phyloP scores from a whole-genome alignment of 2,113 vertebrate genomes.

The Nettapus auritus region DNA sequence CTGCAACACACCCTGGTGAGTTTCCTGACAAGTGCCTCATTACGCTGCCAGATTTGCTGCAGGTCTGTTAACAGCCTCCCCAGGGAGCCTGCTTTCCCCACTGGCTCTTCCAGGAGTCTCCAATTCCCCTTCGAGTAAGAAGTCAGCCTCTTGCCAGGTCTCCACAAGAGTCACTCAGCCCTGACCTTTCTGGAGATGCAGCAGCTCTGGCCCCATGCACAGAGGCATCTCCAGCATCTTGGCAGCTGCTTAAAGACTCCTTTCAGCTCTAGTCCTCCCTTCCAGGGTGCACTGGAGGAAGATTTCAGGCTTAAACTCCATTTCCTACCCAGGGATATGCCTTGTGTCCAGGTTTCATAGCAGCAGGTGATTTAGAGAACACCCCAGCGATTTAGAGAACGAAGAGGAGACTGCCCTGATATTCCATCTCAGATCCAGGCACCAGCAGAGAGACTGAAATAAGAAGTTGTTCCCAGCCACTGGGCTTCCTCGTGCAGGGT shows the following conservation, averaged over 20 bases:
- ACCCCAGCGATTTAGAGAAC: background rate
- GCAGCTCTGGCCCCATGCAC: background rate
- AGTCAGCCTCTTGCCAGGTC: background rate
- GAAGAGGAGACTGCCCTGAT: background rate
- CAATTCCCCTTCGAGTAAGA: background rate
- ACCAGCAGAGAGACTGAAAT: background rate
- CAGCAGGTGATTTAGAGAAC: background rate
- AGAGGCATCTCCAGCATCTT: background rate
- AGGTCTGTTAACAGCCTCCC: background rate
- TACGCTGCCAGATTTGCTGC: background rate
- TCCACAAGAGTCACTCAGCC: rapidly evolving
- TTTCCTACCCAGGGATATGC: background rate
- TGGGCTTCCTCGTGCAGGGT: background rate
- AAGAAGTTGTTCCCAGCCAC: rapidly evolving
- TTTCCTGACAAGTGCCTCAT: background rate
- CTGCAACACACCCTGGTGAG: background rate
- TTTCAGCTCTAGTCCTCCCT: background rate
- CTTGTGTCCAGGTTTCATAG: background rate
- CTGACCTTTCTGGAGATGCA: background rate
- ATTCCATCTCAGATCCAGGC: background rate
- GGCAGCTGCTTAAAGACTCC: background rate
- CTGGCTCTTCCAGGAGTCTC: background rate
- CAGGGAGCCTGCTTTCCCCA: background rate
- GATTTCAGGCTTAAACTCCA: background rate
- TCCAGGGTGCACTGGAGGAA: background rate